Base-by-base conservation (phyloP, 2,888 invertebrate species). In the Chloroclystis v-ata region DNA sequence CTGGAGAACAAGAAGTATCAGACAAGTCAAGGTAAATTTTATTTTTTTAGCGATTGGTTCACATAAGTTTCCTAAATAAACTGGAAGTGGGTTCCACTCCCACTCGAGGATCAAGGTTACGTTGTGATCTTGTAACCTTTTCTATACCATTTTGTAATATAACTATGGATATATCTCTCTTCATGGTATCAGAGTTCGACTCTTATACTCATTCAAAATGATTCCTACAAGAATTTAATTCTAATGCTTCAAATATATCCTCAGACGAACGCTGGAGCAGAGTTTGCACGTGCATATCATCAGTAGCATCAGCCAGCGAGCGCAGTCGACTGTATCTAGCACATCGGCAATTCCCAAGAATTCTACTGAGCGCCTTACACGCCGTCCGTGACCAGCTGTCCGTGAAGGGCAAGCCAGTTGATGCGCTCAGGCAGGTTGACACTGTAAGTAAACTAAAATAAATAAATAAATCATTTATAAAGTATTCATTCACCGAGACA, bases 331-430 rank as follows among this genome's bases (percentile, higher is more conserved):
- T 28, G 25, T 82, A 78, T 59, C 67, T 67, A 45, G 68, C 70
- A 14, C 85, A 86, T 47, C 66, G 82, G 0, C 63, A 54, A 1
- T 44, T 82, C 20, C 68, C 80, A 20, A 62, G 62, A 0, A 28
- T 57, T 4, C 28, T 82, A 28, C 55, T 77, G 1, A 54, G 52
- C 1, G 56, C 72, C 0, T 46, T 84, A 26, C 81, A 75, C 24
- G 59, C 69, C 0, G 63, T 77, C 6, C 63, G 85, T 0, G 85
- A 87, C 54, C 69, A 72, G 5, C 72, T 86, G 16, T 72, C 83
- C 4, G 54, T 84, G 52, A 66, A 69, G 11, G 80, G 77, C 2
- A 79, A 82, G 44, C 78, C 83, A 0, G 71, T 63, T 1, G 82
- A 86, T 1, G 72, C 76, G 37, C 74, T 87, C 28, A 69, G 71